These are phyloP conservation scores for Physella acuta DNA, from an alignment of 1,140 invertebrate species.

Conservation along the genomic window DNA sequence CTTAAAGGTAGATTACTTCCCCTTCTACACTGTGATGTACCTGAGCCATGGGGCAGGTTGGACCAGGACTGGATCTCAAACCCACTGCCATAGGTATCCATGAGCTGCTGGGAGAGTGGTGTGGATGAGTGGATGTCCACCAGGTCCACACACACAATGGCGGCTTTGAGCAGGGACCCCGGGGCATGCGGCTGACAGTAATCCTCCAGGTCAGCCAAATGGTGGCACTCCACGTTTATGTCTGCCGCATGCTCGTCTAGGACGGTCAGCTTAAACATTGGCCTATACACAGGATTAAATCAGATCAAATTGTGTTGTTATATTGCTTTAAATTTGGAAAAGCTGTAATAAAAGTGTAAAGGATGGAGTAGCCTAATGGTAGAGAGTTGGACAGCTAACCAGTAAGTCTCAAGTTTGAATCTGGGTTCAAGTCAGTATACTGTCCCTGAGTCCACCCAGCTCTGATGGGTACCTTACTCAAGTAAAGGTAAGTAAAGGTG, in stretches of 20 bases:
- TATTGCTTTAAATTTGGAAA: not conserved
- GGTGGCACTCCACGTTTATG: slow-evolving; percentile 45
- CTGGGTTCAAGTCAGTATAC: too few relatives aligned
- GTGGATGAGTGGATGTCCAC: slow-evolving; percentile 48
- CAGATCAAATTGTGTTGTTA: not conserved
- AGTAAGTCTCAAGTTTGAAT: too few relatives aligned
- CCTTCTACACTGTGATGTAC: slow-evolving; percentile 22
- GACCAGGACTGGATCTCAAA: slow-evolving; percentile 64
- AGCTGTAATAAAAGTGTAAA: not conserved
- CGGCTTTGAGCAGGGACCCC: slow-evolving; percentile 63
- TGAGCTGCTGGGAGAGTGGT: slow-evolving; percentile 57
- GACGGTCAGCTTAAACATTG: slow-evolving; percentile 44
- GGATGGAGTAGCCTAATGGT: too few relatives aligned
- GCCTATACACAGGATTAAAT: slow-evolving; percentile 11
- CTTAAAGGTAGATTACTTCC: too few relatives aligned
- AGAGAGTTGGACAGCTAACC: too few relatives aligned
- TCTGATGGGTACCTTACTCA: too few relatives aligned
- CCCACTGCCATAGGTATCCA: slow-evolving; percentile 57
- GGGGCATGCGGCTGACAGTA: slow-evolving; percentile 62
- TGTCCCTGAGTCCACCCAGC: too few relatives aligned
- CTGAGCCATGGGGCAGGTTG: slow-evolving; percentile 64
- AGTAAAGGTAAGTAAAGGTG: too few relatives aligned
- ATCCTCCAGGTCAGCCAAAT: slow-evolving; percentile 59
- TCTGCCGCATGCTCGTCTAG: slow-evolving; percentile 43
- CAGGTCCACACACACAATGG: slow-evolving; percentile 60